These are phyloP conservation scores for Melanerpes aurifrons DNA, from an alignment of 2,113 vertebrate species.

Conservation along the genomic window DNA sequence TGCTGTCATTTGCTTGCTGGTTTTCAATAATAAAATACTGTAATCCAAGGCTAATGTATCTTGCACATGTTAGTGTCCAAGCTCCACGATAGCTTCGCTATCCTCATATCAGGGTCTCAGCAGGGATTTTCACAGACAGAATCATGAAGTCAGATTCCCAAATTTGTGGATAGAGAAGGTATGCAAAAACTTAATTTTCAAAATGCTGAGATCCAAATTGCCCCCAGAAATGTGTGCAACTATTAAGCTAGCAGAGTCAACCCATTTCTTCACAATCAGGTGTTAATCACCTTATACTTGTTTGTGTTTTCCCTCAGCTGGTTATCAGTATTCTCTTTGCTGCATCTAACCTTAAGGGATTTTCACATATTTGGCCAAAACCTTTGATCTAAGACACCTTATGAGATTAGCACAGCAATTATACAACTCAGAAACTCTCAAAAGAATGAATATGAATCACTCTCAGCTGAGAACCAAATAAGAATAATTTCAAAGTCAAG, in stretches of 20 bases:
- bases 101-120: not conserved
- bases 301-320: not conserved
- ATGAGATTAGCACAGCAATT: not conserved
- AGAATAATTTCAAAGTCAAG: not conserved
- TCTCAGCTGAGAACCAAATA: not conserved
- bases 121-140: no score
- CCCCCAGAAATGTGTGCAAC: not conserved
- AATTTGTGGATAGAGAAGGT: no score
- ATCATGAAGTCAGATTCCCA: no score
- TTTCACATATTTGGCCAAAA: not conserved
- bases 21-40: not conserved
- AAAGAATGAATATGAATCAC: not conserved
- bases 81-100: no score
- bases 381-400: not conserved
- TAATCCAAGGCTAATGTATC: not conserved
- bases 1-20: not conserved
- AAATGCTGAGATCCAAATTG: not conserved
- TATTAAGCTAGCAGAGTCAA: not conserved
- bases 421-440: not conserved
- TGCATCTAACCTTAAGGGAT: not conserved
- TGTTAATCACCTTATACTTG: not conserved
- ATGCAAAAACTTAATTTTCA: no score
- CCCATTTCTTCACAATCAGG: not conserved
- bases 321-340: not conserved
- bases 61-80: not conserved